Evolutionary conservation across 2,888 invertebrate species (phyloP).

Genomic region (Poecilobothrus nobilitatus): DNA sequence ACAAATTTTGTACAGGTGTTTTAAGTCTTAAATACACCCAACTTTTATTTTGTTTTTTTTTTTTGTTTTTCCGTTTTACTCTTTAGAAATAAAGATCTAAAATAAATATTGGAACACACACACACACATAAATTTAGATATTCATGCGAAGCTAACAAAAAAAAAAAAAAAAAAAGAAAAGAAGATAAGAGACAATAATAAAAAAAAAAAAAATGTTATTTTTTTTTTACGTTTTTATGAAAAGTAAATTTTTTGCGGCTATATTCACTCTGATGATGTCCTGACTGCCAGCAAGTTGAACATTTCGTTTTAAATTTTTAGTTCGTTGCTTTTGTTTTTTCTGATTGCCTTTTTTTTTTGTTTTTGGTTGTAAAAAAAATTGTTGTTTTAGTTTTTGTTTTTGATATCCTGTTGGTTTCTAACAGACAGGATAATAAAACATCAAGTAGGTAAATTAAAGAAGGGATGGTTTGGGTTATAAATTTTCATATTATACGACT

Average conservation of each 20-base stretch:
- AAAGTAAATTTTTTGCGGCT: not conserved
- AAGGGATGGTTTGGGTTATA: not conserved
- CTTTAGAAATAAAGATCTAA: too few species aligned
- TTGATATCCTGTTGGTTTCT: not conserved
- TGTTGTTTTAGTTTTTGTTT: too few species aligned
- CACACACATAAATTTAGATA: too few species aligned
- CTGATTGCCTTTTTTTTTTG: not conserved
- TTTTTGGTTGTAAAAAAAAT: too few species aligned
- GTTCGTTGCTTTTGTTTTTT: not conserved
- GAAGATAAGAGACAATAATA: too few species aligned
- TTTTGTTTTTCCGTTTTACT: too few species aligned
- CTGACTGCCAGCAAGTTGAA: not conserved
- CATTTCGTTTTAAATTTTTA: not conserved
- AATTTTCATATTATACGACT: too few species aligned
- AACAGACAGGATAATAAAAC: slow-evolving; percentile 1
- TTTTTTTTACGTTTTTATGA: not conserved
- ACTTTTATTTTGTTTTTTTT: too few species aligned
- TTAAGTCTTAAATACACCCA: not conserved
- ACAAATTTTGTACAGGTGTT: not conserved
- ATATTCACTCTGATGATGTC: not conserved
- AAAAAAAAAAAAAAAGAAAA: not conserved
- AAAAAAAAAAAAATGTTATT: too few species aligned
- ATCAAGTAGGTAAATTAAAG: slow-evolving; percentile 5
- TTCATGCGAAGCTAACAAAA: not conserved
- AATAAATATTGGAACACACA: too few species aligned